Evolutionary conservation across 2,113 vertebrate species (phyloP), one percentile per base, ranked within the genome.

Genomic region (Tursiops truncatus): DNA sequence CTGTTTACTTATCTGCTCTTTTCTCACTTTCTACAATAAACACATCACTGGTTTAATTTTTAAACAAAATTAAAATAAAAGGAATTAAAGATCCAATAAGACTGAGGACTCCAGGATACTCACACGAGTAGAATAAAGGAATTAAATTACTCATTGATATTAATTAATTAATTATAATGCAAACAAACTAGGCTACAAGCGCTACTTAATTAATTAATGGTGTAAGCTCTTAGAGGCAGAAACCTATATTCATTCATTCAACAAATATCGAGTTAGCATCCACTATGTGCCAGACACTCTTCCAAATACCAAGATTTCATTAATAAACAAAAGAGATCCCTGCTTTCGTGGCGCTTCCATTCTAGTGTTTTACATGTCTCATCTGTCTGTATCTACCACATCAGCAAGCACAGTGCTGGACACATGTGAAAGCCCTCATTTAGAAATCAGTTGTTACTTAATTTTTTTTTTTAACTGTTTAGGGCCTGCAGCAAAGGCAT

Each of bases 11-110:
- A 63, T 21, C 71, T 96, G 15, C 2, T 76, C 31, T 83, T 86
- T 96, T 86, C 76, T 94, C 25, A 28, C 92, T 77, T 79, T 90
- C 68, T 79, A 70, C 36, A 83, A 88, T 21, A 94, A 93, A 86
- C 8, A 85, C 2, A 73, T 83, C 41, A 47, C 12, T 68, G 26
- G 20, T 89, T 89, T 82, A 80, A n/a, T 36, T 77, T 96, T 93
- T 91, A 47, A 60, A 84, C n/a, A 63, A 50, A 47, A 56, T 83
- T 15, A 82, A 89, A 36, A 74, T 65, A 56, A 81, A 81, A 83
- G 4, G 9, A 50, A 73, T 47, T 44, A 71, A 77, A 94, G 53
- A 86, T 53, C 23, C 44, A 76, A 87, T 83, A 89, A 92, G 88
- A 79, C 44, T 21, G 38, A 83, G 44, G 41, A 36, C 62, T 63